Evolutionary conservation across 2,797 vertebrate genomes (phyloP).

Genomic region (Apogon talboti): DNA sequence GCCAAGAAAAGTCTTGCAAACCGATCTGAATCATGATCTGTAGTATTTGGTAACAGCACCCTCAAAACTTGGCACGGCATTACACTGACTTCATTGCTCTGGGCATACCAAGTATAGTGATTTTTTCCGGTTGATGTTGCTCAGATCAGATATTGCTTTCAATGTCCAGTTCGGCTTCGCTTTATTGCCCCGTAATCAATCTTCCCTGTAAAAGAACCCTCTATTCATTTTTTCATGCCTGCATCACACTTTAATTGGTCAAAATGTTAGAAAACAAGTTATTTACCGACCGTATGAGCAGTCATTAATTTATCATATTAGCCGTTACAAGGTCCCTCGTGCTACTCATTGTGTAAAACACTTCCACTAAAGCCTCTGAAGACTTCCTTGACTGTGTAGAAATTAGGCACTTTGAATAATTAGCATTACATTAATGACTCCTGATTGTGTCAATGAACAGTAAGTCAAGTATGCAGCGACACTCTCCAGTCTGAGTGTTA

Average conservation of each 20-base stretch:
- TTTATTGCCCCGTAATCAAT: slow-evolving; percentile 74
- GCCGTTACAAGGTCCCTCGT: slow-evolving; percentile 20
- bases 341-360: slow-evolving; percentile 45
- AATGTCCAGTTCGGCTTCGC: slow-evolving; percentile 57
- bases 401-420: slow-evolving; percentile 61
- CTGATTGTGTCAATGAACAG: slow-evolving; percentile 59
- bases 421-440: slow-evolving; percentile 59
- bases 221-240: slow-evolving; percentile 32
- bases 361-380: slow-evolving; percentile 27
- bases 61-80: slow-evolving; percentile 62
- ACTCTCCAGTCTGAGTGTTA: slow-evolving; percentile 70
- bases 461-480: slow-evolving; percentile 62
- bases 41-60: slow-evolving; percentile 66
- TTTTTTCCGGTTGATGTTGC: slow-evolving; percentile 64
- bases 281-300: slow-evolving; percentile 38
- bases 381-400: slow-evolving; percentile 40
- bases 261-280: slow-evolving; percentile 46
- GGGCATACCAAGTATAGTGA: slow-evolving; percentile 70
- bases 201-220: slow-evolving; percentile 57
- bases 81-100: slow-evolving; percentile 67
- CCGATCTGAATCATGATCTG: slow-evolving; percentile 71
- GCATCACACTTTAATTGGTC: slow-evolving; percentile 41
- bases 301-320: slow-evolving; percentile 56
- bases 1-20: slow-evolving; percentile 66
- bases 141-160: slow-evolving; percentile 66